Evolutionary conservation across 2,888 invertebrate genomes (phyloP).

Genomic region (Cartodere bifasciata): DNA sequence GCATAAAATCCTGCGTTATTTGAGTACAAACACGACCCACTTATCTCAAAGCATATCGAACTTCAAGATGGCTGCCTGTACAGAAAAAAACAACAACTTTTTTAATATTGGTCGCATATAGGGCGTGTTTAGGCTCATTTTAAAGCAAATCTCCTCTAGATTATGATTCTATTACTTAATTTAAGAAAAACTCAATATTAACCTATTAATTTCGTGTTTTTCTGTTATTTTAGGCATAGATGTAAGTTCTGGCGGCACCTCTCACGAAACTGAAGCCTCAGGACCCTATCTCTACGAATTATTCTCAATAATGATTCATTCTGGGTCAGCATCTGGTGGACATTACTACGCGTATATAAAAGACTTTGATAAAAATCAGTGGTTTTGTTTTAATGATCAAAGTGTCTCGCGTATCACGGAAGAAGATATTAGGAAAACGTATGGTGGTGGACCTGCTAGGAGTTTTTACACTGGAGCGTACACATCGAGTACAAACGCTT

Average conservation of each 20-base stretch:
- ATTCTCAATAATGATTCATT: constrained; percentile 86
- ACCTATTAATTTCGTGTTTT: constrained; percentile 1
- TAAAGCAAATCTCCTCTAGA: too few relatives aligned
- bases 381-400: constrained; percentile 86
- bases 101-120: too few relatives aligned
- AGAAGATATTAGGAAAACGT: constrained; percentile 71
- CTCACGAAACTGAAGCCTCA: constrained; percentile 40
- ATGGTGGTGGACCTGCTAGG: constrained; percentile 56
- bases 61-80: too few relatives aligned
- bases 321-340: constrained; percentile 80
- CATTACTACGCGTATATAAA: constrained; percentile 89
- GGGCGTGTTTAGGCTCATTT: too few relatives aligned
- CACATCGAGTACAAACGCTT: constrained; percentile 75
- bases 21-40: too few relatives aligned
- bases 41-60: too few relatives aligned
- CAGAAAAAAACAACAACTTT: too few relatives aligned
- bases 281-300: constrained; percentile 74
- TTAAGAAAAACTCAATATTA: too few relatives aligned
- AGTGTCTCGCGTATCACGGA: constrained; percentile 62
- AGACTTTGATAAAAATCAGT: constrained; percentile 58
- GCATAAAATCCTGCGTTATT: too few relatives aligned
- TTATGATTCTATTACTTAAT: too few relatives aligned
- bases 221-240: constrained; percentile 41
- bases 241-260: constrained; percentile 40
- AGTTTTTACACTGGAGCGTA: constrained; percentile 62